These are phyloP conservation scores for Tetanocera ferruginea DNA, from an alignment of 2,888 invertebrate species.

Conservation along the genomic window DNA sequence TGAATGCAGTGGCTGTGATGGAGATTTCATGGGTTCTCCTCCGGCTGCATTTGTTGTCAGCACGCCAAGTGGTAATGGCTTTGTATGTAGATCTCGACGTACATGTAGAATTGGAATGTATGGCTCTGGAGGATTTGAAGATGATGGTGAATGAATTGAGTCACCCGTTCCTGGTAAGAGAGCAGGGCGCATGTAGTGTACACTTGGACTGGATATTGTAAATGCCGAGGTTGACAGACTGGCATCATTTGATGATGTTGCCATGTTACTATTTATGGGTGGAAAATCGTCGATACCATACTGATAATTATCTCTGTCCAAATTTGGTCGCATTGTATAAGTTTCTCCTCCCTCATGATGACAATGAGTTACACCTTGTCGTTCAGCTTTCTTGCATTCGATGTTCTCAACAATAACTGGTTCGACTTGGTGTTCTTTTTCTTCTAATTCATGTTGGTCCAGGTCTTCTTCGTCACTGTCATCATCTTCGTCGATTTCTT, in stretches of 20 bases:
- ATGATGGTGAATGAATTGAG: slow-evolving; percentile 59
- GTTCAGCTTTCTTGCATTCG: slow-evolving; percentile 47
- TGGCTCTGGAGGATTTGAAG: slow-evolving; percentile 62
- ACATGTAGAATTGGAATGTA: slow-evolving; percentile 78
- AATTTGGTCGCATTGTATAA: slow-evolving; percentile 83
- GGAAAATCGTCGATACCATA: background rate
- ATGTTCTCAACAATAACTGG: slow-evolving; percentile 47
- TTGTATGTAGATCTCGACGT: slow-evolving; percentile 80
- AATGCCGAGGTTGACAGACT: slow-evolving; percentile 46
- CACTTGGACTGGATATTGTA: slow-evolving; percentile 44
- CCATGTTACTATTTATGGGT: slow-evolving; percentile 34
- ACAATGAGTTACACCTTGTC: slow-evolving; percentile 77
- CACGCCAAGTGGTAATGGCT: slow-evolving; percentile 52
- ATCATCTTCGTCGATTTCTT: slow-evolving; percentile 57
- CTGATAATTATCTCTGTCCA: slow-evolving; percentile 64
- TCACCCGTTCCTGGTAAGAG: slow-evolving; percentile 49
- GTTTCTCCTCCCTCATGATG: slow-evolving; percentile 76
- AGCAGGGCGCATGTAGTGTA: slow-evolving; percentile 47
- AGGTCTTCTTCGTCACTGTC: slow-evolving; percentile 53
- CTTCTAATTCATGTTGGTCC: slow-evolving; percentile 47
- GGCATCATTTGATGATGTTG: slow-evolving; percentile 41
- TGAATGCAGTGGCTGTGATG: slow-evolving; percentile 64
- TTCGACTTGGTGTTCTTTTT: slow-evolving; percentile 39
- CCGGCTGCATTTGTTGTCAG: background rate
- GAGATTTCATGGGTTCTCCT: slow-evolving; percentile 43